These are phyloP conservation scores for Melopsittacus undulatus DNA, from an alignment of 2,797 vertebrate genomes.

Conservation along the genomic window DNA sequence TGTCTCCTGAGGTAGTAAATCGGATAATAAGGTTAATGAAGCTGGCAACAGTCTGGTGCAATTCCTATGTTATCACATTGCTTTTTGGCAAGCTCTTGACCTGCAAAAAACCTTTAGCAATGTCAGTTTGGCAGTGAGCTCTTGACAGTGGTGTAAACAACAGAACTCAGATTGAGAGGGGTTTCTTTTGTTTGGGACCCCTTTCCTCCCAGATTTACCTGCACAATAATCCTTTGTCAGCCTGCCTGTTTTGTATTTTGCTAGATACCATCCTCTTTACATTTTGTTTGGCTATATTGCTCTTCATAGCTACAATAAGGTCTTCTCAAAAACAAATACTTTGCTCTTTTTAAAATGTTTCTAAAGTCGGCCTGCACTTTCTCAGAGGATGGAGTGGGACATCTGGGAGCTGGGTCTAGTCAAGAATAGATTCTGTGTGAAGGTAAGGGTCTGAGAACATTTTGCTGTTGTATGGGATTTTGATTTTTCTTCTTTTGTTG, in stretches of 20 bases:
- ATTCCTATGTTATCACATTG: not conserved
- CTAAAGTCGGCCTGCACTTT: rapidly evolving
- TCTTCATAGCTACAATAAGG: not conserved
- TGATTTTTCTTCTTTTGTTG: not conserved
- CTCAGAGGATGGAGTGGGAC: not conserved
- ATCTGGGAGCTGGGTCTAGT: not conserved
- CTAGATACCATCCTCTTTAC: not conserved
- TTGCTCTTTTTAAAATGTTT: not conserved
- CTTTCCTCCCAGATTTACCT: not conserved
- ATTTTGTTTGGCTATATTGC: not conserved
- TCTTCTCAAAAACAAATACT: not conserved
- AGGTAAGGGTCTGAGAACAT: not conserved
- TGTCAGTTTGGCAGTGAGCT: not conserved
- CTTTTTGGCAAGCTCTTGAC: constrained; percentile 27
- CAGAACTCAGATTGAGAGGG: not conserved
- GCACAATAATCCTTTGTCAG: not conserved
- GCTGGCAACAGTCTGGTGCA: not conserved
- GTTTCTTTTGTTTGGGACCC: not conserved
- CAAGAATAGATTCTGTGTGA: not conserved
- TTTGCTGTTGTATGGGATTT: not conserved
- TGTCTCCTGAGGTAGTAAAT: not conserved
- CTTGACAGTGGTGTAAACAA: not conserved
- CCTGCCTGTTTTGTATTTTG: not conserved
- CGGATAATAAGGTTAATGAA: constrained; percentile 19
- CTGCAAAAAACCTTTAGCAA: not conserved